Evolutionary conservation across 2,888 invertebrate species (phyloP), one percentile per base, ranked within the genome.

Genomic region (Belgica antarctica): DNA sequence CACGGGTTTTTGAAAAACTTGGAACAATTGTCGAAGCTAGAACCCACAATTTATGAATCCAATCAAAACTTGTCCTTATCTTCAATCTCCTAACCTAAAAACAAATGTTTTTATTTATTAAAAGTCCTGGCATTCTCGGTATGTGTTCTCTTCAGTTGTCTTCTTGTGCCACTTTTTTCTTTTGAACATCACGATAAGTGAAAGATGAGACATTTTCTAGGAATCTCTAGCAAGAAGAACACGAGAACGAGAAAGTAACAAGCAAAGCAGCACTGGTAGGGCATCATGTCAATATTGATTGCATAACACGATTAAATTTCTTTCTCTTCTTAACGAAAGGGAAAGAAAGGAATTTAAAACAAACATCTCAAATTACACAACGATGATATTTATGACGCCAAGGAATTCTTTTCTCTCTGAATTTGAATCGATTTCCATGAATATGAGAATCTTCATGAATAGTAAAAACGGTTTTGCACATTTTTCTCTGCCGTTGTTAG

Each of bases 231-330:
- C 52, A 52, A 22, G 52, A 52, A 52, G 59, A 59, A 59, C 52
- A 52, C 8, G 12, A 22, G 24, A 52, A 24, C 5, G 22, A 19
- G 12, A 27, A 59, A 59, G 27, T 25, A 2, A 57, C 22, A 17
- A 57, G 19, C 19, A 17, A 57, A 7, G 4, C 7, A 46, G 46
- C 8, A 31, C 15, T 7, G 59, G 3, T 7, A 59, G 59, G 12
- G 27, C 25, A 59, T 34, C 31, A 19, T 62, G 62, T 62, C 62
- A 62, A 62, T 62, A 62, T 62, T 62, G 31, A 62, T 62, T 62
- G 62, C 62, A 62, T 62, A 24, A 62, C 62, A 62, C 31, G 62
- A 59, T 59, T 59, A 59, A 59, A 59, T 59, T 59, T 25, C 59
- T 59, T 52, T 52, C 5, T 27, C 59, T 12, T 27, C 22, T 59